phyloP scores from a whole-genome alignment of 2,888 invertebrate genomes.

The Melipona bicolor region DNA sequence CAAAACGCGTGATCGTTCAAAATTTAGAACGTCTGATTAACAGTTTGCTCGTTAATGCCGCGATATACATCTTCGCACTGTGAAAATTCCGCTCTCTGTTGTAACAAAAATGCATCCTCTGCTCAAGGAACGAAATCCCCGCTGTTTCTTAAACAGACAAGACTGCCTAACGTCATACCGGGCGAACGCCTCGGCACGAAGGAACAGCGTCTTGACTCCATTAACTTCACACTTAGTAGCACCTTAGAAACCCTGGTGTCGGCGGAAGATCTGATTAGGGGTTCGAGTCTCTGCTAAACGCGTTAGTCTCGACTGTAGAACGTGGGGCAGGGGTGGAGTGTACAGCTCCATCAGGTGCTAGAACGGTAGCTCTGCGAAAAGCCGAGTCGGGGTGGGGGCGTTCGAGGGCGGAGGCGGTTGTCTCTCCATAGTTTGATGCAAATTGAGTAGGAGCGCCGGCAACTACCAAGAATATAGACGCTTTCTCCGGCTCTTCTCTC shows the following conservation, averaged over 20 bases:
- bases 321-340: constrained; percentile 55
- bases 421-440: constrained; percentile 80
- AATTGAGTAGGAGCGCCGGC: constrained; percentile 80
- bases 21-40: no score
- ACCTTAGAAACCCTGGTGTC: constrained; percentile 74
- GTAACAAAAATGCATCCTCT: background rate
- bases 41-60: no score
- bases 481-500: constrained; percentile 50
- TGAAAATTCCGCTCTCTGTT: no score
- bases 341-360: constrained; percentile 69
- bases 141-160: constrained; percentile 1
- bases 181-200: constrained; percentile 27
- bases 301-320: constrained; percentile 81
- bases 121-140: background rate
- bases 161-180: constrained; percentile 23
- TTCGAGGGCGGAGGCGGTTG: constrained; percentile 58
- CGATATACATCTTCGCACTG: no score
- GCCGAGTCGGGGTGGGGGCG: constrained; percentile 2
- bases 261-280: constrained; percentile 83
- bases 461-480: constrained; percentile 71
- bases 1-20: no score
- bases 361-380: constrained; percentile 52
- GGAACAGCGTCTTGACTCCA: constrained; percentile 82
- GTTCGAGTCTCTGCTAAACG: constrained; percentile 83
- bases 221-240: constrained; percentile 84